Percentiles rank a stretch among this genome's conserved stretches.
Conservation (phyloP, 2,888 invertebrate genomes). For the Callyntrura sp. region DNA sequence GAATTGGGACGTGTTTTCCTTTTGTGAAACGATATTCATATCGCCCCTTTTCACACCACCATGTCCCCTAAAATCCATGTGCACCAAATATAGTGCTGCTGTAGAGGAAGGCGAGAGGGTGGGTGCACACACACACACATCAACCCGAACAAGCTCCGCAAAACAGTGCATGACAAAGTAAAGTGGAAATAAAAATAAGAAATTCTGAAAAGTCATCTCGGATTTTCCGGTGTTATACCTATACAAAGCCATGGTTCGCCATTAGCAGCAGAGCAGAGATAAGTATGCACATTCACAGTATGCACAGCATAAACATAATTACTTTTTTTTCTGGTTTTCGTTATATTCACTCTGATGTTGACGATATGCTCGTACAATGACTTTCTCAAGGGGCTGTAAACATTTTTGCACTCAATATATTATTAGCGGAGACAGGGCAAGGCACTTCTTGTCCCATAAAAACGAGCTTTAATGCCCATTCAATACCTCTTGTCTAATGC, state of each 20-base stretch:
- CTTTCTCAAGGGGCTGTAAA: slow-evolving; percentile 54
- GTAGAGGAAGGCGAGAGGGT: too few relatives aligned
- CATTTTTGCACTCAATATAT: slow-evolving; percentile 67
- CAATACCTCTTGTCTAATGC: slow-evolving; percentile 42
- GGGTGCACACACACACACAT: background rate
- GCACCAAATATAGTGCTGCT: too few relatives aligned
- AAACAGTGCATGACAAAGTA: background rate
- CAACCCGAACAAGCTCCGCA: background rate
- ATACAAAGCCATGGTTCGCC: too few relatives aligned
- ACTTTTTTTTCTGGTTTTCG: background rate
- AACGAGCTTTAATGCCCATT: slow-evolving; percentile 64
- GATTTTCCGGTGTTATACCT: background rate
- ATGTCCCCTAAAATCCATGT: too few relatives aligned
- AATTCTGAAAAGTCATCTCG: background rate
- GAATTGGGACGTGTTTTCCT: background rate
- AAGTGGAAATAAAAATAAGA: background rate
- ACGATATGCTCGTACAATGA: background rate
- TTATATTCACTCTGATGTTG: background rate
- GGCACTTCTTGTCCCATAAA: slow-evolving; percentile 60
- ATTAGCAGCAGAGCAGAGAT: background rate
- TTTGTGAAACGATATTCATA: background rate
- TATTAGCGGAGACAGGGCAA: slow-evolving; percentile 41
- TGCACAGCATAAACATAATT: too few relatives aligned
- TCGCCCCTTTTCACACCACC: background rate
- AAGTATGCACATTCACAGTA: background rate